These are phyloP conservation scores for Zosterops pallidus DNA, from an alignment of 2,113 vertebrate species.

Conservation along the genomic window DNA sequence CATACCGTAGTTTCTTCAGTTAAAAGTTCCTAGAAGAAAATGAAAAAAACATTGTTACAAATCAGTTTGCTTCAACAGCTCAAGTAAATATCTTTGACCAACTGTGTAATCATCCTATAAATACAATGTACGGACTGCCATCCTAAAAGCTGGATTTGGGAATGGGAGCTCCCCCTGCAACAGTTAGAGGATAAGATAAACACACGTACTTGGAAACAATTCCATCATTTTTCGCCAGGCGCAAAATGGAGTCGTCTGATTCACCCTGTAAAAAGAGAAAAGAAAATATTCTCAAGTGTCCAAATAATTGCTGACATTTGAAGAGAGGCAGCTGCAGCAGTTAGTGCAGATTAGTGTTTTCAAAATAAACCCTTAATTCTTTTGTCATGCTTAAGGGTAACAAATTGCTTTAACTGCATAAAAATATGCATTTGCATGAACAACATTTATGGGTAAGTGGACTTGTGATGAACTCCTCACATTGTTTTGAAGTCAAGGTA, in stretches of 20 bases:
- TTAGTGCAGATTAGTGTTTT: not conserved
- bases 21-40: constrained; percentile 79
- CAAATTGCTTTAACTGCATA: not conserved
- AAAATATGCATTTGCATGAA: not conserved
- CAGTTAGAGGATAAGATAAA: not conserved
- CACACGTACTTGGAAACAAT: constrained; percentile 88
- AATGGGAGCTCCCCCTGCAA: not conserved
- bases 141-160: not conserved
- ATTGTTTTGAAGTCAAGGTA: not conserved
- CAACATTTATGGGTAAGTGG: not conserved
- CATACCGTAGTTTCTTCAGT: constrained; percentile 25
- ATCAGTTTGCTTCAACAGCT: not conserved
- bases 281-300: not conserved
- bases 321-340: not conserved
- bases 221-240: constrained; percentile 86
- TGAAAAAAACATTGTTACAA: constrained; percentile 8
- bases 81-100: not conserved
- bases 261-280: constrained; percentile 74
- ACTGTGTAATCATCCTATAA: not conserved
- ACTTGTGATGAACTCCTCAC: not conserved
- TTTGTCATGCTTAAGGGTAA: not conserved
- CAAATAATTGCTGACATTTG: not conserved
- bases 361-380: not conserved
- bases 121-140: not conserved
- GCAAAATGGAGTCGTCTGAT: constrained; percentile 93